Conservation (phyloP, 2,113 vertebrate genomes). For the Ptychochromis oligacanthus region DNA sequence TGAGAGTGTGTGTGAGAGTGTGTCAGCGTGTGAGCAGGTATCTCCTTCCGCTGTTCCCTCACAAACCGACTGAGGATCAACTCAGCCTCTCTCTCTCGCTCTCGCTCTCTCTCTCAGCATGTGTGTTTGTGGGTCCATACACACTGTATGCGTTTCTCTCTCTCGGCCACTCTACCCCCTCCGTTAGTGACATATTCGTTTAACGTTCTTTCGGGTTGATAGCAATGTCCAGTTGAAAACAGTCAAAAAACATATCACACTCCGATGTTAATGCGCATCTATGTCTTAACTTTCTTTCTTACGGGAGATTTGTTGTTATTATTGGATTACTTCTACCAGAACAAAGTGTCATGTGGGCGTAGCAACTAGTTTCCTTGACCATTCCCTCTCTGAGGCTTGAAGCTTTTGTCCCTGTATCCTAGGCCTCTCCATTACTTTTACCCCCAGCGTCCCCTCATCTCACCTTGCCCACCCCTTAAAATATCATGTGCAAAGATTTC, state of each 20-base stretch:
- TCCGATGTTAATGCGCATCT: not conserved
- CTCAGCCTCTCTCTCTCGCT: constrained; percentile 23
- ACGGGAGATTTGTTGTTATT: not conserved
- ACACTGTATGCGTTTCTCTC: not conserved
- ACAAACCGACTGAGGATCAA: constrained; percentile 49
- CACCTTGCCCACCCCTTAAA: not conserved
- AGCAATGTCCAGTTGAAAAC: not conserved
- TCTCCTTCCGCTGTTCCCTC: constrained; percentile 51
- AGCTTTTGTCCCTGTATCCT: not conserved
- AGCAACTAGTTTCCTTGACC: not conserved
- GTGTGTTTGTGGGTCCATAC: not conserved
- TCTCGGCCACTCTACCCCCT: not conserved
- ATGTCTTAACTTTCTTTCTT: not conserved
- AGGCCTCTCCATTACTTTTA: not conserved
- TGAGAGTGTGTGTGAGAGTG: not conserved
- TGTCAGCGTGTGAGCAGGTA: constrained; percentile 45
- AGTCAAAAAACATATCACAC: not conserved
- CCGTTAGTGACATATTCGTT: not conserved
- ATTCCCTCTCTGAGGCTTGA: not conserved
- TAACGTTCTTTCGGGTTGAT: not conserved
- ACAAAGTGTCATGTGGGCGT: not conserved
- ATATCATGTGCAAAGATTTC: not conserved
- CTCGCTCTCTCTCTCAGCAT: constrained; percentile 5
- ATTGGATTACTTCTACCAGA: not conserved
- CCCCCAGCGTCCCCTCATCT: not conserved